phyloP scores from a whole-genome alignment of 2,113 vertebrate genomes.

The Channa argus region DNA sequence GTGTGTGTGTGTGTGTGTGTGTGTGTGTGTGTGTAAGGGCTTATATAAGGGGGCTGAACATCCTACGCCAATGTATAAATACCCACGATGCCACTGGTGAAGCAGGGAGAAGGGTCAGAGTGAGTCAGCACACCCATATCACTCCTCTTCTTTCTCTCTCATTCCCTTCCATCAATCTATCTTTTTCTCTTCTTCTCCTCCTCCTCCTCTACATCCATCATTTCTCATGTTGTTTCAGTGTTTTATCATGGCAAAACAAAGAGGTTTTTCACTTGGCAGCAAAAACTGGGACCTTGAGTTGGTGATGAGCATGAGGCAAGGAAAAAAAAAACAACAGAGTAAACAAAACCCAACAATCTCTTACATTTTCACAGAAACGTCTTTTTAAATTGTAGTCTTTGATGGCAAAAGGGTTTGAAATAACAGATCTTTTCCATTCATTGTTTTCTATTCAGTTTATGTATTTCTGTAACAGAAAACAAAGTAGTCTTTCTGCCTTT shows the following conservation, averaged over 20 bases:
- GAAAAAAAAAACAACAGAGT: background rate
- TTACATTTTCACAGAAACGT: constrained; percentile 12
- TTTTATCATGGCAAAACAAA: constrained; percentile 39
- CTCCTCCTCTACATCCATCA: constrained; percentile 37
- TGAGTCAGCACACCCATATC: constrained; percentile 78
- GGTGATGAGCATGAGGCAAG: constrained; percentile 27
- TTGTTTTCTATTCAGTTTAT: background rate
- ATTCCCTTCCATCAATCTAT: constrained; percentile 59
- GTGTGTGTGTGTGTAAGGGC: constrained; percentile 47
- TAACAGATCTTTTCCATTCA: too few relatives aligned
- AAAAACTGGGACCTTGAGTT: constrained; percentile 37
- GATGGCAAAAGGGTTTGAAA: background rate
- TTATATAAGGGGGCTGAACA: constrained; percentile 79
- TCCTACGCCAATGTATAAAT: constrained; percentile 81
- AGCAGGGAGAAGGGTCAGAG: constrained; percentile 77
- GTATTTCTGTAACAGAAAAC: background rate
- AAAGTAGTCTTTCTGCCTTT: constrained; percentile 36
- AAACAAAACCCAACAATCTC: constrained; percentile 51
- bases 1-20: constrained; percentile 44
- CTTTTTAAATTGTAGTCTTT: background rate
- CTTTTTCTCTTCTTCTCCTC: constrained; percentile 46
- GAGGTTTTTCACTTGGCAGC: constrained; percentile 62
- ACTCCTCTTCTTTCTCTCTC: constrained; percentile 70
- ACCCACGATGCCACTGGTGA: constrained; percentile 76
- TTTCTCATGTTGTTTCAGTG: constrained; percentile 27